Conservation (phyloP, 2,888 invertebrate species). For the Poecilobothrus nobilitatus region DNA sequence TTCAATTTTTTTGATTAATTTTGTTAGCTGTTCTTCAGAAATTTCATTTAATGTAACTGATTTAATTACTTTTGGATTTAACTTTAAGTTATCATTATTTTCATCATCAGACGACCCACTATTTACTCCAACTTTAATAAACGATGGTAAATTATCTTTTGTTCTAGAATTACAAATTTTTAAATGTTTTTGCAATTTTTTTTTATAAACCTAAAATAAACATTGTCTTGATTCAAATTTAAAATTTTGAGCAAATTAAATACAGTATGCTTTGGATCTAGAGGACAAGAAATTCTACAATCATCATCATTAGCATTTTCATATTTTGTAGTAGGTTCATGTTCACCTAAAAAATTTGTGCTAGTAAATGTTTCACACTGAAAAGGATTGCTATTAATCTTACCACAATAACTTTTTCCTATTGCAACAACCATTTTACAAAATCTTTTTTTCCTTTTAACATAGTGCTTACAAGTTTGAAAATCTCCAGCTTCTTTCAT, state of each 20-base stretch:
- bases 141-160: constrained; percentile 45
- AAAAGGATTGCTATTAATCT: neutral
- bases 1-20: constrained; percentile 44
- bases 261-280: constrained; percentile 63
- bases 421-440: constrained; percentile 67
- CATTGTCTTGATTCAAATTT: neutral
- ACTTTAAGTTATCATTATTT: constrained; percentile 8
- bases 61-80: constrained; percentile 13
- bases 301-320: constrained; percentile 23
- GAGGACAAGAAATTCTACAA: constrained; percentile 59
- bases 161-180: constrained; percentile 63
- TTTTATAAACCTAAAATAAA: constrained; percentile 43
- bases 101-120: constrained; percentile 25
- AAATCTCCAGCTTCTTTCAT: neutral
- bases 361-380: no score
- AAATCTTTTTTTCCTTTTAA: constrained; percentile 60
- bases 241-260: constrained; percentile 22
- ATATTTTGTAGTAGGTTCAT: constrained; percentile 41
- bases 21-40: constrained; percentile 37
- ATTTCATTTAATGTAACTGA: constrained; percentile 41
- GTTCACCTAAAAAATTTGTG: constrained; percentile 44
- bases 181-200: constrained; percentile 60
- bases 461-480: constrained; percentile 54
- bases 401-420: constrained; percentile 60
- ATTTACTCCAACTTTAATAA: constrained; percentile 36